Evolutionary conservation across 2,113 vertebrate species (phyloP).

Genomic region (Lepisosteus oculatus): DNA sequence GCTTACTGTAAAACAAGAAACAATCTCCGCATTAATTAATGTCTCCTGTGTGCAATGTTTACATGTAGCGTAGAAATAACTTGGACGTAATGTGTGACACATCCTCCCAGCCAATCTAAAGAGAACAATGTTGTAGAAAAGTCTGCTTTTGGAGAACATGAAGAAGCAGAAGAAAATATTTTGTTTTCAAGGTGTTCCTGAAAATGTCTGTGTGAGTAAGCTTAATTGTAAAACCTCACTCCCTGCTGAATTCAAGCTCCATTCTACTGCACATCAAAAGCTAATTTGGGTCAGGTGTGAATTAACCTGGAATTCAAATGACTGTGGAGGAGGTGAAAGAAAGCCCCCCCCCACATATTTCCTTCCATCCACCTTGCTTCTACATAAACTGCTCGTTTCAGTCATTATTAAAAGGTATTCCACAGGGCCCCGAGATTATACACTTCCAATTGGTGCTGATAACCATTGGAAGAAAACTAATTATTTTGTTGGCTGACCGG

Average conservation of each 20-base stretch:
- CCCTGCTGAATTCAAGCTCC: slow-evolving; percentile 3
- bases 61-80: too few species aligned
- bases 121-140: too few species aligned
- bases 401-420: slow-evolving; percentile 39
- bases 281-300: slow-evolving; percentile 17
- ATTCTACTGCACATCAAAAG: slow-evolving; percentile 1
- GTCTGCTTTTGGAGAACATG: too few species aligned
- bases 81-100: too few species aligned
- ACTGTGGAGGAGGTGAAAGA: slow-evolving; percentile 7
- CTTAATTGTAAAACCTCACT: neutral
- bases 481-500: slow-evolving; percentile 75
- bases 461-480: slow-evolving; percentile 67
- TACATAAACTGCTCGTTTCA: slow-evolving; percentile 21
- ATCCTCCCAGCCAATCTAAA: too few species aligned
- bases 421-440: slow-evolving; percentile 48
- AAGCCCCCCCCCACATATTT: neutral
- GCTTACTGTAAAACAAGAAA: too few species aligned
- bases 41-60: too few species aligned
- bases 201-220: neutral
- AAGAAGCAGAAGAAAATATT: too few species aligned
- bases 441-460: slow-evolving; percentile 57
- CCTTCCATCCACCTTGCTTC: neutral
- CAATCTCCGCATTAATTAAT: too few species aligned
- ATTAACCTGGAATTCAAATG: slow-evolving; percentile 13
- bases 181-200: too few species aligned